These are phyloP conservation scores for Porites lutea DNA, from an alignment of 64 coral and sea anemone genomes.

Conservation along the genomic window DNA sequence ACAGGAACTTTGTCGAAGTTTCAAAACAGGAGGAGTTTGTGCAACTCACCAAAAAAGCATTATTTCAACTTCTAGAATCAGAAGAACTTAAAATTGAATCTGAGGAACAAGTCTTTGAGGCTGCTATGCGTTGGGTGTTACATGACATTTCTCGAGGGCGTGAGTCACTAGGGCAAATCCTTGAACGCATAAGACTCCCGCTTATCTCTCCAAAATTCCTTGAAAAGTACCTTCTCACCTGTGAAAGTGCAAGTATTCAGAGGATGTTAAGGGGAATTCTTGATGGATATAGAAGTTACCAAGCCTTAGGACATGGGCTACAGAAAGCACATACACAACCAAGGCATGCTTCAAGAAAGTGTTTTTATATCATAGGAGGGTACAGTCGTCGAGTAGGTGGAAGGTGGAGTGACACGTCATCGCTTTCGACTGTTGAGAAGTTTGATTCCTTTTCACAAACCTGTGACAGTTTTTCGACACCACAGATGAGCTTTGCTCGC, in stretches of 20 bases:
- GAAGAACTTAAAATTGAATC: slow-evolving; percentile 91
- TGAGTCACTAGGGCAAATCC: slow-evolving; percentile 72
- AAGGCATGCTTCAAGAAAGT: slow-evolving; percentile 83
- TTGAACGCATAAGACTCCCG: slow-evolving; percentile 81
- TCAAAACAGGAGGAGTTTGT: slow-evolving; percentile 86
- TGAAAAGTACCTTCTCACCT: slow-evolving; percentile 74
- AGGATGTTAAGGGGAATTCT: slow-evolving; percentile 78
- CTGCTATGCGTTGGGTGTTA: slow-evolving; percentile 85
- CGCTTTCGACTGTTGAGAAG: slow-evolving; percentile 86
- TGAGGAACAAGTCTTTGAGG: slow-evolving; percentile 87
- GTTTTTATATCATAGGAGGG: slow-evolving; percentile 91
- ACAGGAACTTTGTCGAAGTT: slow-evolving; percentile 86
- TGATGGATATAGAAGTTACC: slow-evolving; percentile 78
- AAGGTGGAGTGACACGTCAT: slow-evolving; percentile 84
- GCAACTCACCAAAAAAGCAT: slow-evolving; percentile 48
- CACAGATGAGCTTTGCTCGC: slow-evolving; percentile 79
- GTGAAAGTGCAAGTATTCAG: slow-evolving; percentile 81
- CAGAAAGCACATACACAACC: slow-evolving; percentile 67
- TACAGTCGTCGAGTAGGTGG: slow-evolving; percentile 78
- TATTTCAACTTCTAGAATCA: slow-evolving; percentile 78
- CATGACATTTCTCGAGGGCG: slow-evolving; percentile 70
- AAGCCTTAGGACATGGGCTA: slow-evolving; percentile 57
- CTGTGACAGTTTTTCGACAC: slow-evolving; percentile 77
- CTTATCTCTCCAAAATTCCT: slow-evolving; percentile 82
- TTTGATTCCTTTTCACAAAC: slow-evolving; percentile 90